Conservation (phyloP, 2,113 vertebrate genomes). For the Psilopsiagon aymara region DNA sequence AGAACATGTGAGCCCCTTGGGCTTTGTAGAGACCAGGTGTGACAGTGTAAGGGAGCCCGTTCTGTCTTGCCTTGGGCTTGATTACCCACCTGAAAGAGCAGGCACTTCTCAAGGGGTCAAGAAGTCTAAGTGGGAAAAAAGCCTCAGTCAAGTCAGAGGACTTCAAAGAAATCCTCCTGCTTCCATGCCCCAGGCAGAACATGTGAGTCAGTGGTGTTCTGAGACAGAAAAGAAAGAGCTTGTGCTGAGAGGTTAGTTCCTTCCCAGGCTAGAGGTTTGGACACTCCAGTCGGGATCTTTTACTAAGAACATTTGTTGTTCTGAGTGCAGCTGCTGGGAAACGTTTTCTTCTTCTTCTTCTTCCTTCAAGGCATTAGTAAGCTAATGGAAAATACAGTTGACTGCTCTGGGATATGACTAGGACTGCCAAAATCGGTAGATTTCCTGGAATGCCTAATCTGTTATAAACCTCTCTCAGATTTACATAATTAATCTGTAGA, state of each 20-base stretch:
- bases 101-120: conserved; percentile 1
- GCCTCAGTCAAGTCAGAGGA: background rate
- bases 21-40: conserved; percentile 10
- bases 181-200: background rate
- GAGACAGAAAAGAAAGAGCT: background rate
- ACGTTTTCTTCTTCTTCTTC: background rate
- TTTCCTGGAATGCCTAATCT: background rate
- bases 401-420: background rate
- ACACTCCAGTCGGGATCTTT: background rate
- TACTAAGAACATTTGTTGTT: background rate
- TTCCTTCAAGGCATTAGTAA: background rate
- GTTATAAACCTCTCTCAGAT: background rate
- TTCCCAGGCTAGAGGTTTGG: background rate
- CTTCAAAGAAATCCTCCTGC: background rate
- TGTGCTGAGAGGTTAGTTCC: background rate
- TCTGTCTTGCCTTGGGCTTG: background rate
- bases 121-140: background rate
- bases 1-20: background rate
- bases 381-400: background rate
- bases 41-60: background rate
- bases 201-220: background rate
- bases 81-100: background rate
- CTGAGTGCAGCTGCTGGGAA: background rate
- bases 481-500: background rate
- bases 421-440: background rate